A percentile compares a stretch with the other conserved stretches of the same genome.
Conservation (phyloP, 1,140 invertebrate species). For the Euura lappo region DNA sequence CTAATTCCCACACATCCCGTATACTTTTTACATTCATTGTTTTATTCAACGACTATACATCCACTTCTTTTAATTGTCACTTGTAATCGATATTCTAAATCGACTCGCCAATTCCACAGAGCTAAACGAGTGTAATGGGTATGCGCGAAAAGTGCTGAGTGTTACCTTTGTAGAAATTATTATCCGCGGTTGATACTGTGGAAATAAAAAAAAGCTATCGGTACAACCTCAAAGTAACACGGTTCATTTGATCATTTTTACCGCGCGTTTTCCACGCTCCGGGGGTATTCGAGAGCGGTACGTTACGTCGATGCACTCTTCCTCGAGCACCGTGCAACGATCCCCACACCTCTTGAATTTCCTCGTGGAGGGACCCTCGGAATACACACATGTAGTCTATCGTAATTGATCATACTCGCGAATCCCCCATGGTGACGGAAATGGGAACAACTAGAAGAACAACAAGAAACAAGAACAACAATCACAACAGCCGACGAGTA, state of each 20-base stretch:
- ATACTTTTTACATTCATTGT: neutral
- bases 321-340: conserved; percentile 17
- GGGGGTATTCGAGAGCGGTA: neutral
- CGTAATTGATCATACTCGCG: conserved; percentile 1
- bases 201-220: neutral
- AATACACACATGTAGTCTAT: conserved; percentile 12
- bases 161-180: no score
- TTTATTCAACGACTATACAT: neutral
- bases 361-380: neutral
- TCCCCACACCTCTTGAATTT: neutral
- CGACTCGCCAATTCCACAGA: no score
- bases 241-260: conserved; percentile 7
- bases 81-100: neutral
- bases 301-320: conserved; percentile 18
- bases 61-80: neutral
- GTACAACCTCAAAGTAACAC: conserved; percentile 4
- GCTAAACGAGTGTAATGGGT: no score
- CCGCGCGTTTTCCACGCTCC: neutral
- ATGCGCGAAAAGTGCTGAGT: no score
- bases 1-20: neutral
- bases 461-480: neutral
- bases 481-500: conserved; percentile 6
- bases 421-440: neutral
- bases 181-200: neutral
- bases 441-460: neutral